Evolutionary conservation across 2,888 invertebrate species (phyloP).

Genomic region (Spisula solida): DNA sequence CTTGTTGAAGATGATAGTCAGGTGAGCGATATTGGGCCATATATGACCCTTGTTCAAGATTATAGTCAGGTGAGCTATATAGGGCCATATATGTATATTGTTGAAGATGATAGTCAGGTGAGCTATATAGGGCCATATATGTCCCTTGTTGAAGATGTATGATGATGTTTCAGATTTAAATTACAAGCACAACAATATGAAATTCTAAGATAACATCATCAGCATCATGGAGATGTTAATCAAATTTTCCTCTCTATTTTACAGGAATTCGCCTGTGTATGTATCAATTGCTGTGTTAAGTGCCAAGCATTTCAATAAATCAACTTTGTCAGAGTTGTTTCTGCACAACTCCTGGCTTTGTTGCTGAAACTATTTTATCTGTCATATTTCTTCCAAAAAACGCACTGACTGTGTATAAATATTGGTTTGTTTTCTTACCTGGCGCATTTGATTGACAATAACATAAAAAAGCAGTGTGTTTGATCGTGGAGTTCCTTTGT

Average conservation of each 20-base stretch:
- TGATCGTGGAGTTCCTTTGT: neutral
- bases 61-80: too few relatives aligned
- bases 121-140: too few relatives aligned
- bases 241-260: constrained; percentile 24
- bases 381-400: constrained; percentile 23
- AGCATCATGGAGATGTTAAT: constrained; percentile 1
- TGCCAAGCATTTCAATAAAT: constrained; percentile 61
- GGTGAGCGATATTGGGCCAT: too few relatives aligned
- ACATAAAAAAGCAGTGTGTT: neutral
- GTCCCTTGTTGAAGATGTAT: neutral
- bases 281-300: constrained; percentile 39
- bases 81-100: too few relatives aligned
- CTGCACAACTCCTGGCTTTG: constrained; percentile 33
- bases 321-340: constrained; percentile 32
- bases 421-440: neutral
- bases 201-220: neutral
- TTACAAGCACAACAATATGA: constrained; percentile 14
- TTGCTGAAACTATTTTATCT: constrained; percentile 30
- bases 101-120: too few relatives aligned
- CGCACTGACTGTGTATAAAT: neutral
- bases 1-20: neutral
- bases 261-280: constrained; percentile 34
- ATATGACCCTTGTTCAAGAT: neutral
- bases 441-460: neutral
- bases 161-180: constrained; percentile 10